Conservation (phyloP, 2,888 invertebrate species). For the Deilephila elpenor region DNA sequence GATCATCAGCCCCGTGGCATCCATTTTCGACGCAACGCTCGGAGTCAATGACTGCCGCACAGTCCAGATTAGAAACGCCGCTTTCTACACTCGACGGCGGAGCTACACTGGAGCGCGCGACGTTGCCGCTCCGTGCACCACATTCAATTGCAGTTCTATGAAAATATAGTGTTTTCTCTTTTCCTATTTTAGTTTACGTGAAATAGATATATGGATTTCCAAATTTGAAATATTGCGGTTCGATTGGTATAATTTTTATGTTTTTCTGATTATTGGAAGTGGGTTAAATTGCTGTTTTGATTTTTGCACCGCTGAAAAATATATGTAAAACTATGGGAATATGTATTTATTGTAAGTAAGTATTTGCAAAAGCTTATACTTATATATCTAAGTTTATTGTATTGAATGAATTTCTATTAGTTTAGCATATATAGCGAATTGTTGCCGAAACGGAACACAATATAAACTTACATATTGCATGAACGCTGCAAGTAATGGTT, state of each 20-base stretch:
- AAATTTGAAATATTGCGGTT: slow-evolving; percentile 1
- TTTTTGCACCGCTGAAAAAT: not conserved
- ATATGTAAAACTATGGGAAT: not conserved
- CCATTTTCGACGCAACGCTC: slow-evolving; percentile 33
- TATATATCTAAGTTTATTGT: no score
- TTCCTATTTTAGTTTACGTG: not conserved
- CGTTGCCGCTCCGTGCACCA: slow-evolving; percentile 28
- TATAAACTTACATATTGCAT: no score
- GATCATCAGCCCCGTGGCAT: not conserved
- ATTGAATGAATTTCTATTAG: no score
- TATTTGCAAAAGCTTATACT: not conserved
- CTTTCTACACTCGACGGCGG: slow-evolving; percentile 79
- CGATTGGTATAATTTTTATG: not conserved
- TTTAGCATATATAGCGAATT: no score
- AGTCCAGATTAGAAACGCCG: slow-evolving; percentile 81
- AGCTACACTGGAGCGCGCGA: slow-evolving; percentile 55
- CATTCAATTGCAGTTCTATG: slow-evolving; percentile 8
- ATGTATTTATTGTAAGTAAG: not conserved
- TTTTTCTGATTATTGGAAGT: not conserved
- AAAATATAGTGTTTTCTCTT: slow-evolving; percentile 4
- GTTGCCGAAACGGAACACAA: no score
- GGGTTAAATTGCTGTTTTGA: not conserved
- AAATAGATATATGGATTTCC: not conserved
- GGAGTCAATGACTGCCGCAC: slow-evolving; percentile 80
- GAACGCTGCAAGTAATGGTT: no score